Base-by-base conservation (phyloP, 2,113 vertebrate species). In the Archocentrus centrarchus region DNA sequence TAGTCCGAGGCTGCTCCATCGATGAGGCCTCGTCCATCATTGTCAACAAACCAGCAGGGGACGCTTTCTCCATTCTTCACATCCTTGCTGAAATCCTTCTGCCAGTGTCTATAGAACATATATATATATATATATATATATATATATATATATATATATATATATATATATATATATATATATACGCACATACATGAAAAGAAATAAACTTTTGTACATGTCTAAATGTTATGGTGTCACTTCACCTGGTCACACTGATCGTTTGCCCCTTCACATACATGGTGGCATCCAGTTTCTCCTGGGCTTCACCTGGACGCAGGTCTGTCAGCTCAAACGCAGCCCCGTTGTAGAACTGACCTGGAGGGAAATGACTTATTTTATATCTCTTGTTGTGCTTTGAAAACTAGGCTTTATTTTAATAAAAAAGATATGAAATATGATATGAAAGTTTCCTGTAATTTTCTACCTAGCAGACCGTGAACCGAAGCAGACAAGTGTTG, bases 391-490 rank as follows among this genome's bases (percentile, higher is more conserved):
- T 30, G 50, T 18, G 10, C 59, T 27, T 8, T 53, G 20, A 44
- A 62, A 79, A 18, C 27, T 10, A 5, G n/a, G 6, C 41, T 39
- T 24, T 27, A 5, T 9, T 4, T 37, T 37, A 2, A 8, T 37
- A 37, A 37, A 37, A 8, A 37, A 8, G 35, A 6, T 37, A 37
- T 8, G 7, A 7, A 37, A 37, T 7, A 7, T 37, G 6, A 24
- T 2, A 37, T 35, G 14, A 73, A 41, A 73, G 37, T 7, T 7
- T 27, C 15, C 53, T 4, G 70, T 30, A 2, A 22, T 50, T 50
- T 80, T 91, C 47, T 98, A 99, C 98, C 98, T 91, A 99, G 94
- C 11, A 99, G 94, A 59, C 98, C 98, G 6, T 98, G 97, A 39
- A 97, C 97, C 60, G 90, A 91, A 14, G 92, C 78, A 53, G 98